Conservation (phyloP, 2,888 invertebrate genomes). For the Andrena flavipes region DNA sequence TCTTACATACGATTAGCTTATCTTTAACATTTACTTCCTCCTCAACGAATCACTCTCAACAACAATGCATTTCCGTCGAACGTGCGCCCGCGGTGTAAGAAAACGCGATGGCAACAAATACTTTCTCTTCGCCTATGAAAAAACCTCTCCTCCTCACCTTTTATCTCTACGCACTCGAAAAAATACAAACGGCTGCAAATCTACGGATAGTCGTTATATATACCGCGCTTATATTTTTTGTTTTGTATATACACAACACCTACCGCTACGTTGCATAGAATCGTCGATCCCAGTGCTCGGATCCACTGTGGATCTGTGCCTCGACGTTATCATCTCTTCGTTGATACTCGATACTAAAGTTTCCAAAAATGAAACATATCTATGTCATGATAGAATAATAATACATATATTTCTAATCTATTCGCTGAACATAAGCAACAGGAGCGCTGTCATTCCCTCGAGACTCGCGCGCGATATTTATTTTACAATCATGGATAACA, state of each 20-base stretch:
- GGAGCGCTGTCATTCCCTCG: neutral
- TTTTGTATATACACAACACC: conserved; percentile 11
- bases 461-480: neutral
- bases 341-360: neutral
- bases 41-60: conserved; percentile 24
- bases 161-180: conserved; percentile 37
- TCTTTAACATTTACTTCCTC: conserved; percentile 38
- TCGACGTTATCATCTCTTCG: neutral
- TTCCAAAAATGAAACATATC: conserved; percentile 27
- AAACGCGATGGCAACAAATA: conserved; percentile 33
- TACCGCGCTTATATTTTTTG: conserved; percentile 43
- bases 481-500: neutral
- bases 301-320: neutral
- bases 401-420: conserved; percentile 27
- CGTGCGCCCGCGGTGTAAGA: conserved; percentile 1
- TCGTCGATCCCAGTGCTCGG: neutral
- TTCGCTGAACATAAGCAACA: conserved; percentile 27
- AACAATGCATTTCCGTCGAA: conserved; percentile 32
- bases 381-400: conserved; percentile 16
- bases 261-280: conserved; percentile 27
- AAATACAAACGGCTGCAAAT: conserved; percentile 69
- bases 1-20: conserved; percentile 42
- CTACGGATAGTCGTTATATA: conserved; percentile 70
- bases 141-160: neutral
- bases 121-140: neutral